Evolutionary conservation across 2,113 vertebrate genomes (phyloP), one percentile per base, ranked within the genome.

Genomic region (Acanthochromis polyacanthus): DNA sequence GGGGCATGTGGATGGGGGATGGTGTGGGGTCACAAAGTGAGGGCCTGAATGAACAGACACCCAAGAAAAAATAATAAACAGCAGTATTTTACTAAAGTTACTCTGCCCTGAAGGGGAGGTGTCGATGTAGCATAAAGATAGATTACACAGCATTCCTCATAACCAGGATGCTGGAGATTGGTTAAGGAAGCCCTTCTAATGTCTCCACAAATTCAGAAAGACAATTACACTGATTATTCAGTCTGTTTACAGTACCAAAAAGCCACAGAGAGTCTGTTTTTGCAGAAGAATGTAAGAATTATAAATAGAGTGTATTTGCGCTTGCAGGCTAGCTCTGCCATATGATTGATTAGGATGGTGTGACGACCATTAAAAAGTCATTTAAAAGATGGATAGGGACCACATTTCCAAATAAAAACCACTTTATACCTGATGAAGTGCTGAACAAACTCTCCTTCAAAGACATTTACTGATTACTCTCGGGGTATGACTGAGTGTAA

Each of bases 331-430:
- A 83, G 83, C 89, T 84, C 89, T 85, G 86, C 85, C 84, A 84
- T 76, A 89, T 95, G 94, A 95, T 94, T 93, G 95, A 95, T 95
- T 93, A 90, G 91, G 89, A 90, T 91, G 86, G 93, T 90, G 91
- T 91, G 91, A 93, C 89, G 89, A 92, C 92, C 94, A 95, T 95
- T 95, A 94, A 95, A 95, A 94, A 94, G 94, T 95, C 91, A 94
- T 95, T 95, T 94, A 93, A 92, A 95, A 95, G 94, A 95, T 94
- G 93, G 94, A 94, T 94, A 93, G 93, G 91, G 91, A 92, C 92
- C 89, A 94, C 93, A 89, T 95, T 92, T 94, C 92, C 90, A 93
- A 94, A 94, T 94, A 94, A 94, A 94, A 94, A 93, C 92, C 93
- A 92, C 93, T 94, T 92, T 92, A 93, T 94, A 94, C 92, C 93